Evolutionary conservation across 2,797 vertebrate species (phyloP).

Genomic region (Pangasius larnaudii): DNA sequence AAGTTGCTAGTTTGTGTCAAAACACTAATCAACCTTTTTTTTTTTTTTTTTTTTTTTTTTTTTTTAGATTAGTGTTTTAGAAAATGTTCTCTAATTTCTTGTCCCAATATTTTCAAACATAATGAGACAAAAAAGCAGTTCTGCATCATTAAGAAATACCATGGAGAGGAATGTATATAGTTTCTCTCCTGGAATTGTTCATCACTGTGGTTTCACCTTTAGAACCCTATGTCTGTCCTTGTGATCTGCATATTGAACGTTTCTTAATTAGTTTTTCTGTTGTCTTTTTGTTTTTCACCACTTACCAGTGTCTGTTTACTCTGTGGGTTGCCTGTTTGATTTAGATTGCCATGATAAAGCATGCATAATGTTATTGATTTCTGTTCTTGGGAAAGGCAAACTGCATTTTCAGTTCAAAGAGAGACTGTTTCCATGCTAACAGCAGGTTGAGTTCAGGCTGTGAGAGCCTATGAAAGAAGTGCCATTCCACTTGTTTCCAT

Average conservation of each 20-base stretch:
- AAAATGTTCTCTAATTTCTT: not conserved
- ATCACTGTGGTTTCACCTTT: not conserved
- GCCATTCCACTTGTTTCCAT: not conserved
- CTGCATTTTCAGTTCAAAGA: not conserved
- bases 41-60: not conserved
- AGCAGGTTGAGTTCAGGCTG: not conserved
- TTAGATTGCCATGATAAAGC: not conserved
- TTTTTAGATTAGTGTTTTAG: not conserved
- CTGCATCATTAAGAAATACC: not conserved
- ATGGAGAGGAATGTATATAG: not conserved
- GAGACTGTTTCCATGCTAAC: not conserved
- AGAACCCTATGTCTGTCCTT: not conserved
- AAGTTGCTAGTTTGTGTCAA: slow-evolving; percentile 15
- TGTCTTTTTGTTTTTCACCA: not conserved
- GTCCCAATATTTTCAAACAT: not conserved
- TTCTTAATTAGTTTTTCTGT: not conserved
- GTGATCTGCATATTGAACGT: not conserved
- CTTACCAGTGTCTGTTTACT: not conserved
- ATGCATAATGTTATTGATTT: not conserved
- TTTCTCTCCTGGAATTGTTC: not conserved
- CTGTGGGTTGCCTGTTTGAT: not conserved
- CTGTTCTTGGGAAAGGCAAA: not conserved
- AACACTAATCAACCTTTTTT: slow-evolving; percentile 35
- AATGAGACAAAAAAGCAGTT: not conserved
- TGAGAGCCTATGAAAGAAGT: not conserved